phyloP scores from a whole-genome alignment of 2,797 vertebrate genomes.

The Myoxocephalus aenaeus region DNA sequence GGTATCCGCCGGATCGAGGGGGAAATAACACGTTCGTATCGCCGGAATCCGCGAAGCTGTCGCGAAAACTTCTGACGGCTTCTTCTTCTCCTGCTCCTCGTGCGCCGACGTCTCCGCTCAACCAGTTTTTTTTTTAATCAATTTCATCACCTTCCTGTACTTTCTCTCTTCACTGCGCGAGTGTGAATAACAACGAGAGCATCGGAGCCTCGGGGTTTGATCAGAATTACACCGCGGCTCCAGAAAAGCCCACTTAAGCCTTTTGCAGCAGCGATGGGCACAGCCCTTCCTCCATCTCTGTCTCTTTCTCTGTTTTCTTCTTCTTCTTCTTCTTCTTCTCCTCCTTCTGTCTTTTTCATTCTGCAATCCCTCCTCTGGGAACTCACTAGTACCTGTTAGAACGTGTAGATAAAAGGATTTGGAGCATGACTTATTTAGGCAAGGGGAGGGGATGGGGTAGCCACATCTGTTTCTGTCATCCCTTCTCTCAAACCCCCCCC shows the following conservation, averaged over 20 bases:
- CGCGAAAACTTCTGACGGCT: slow-evolving; percentile 20
- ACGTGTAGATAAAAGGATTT: slow-evolving; percentile 78
- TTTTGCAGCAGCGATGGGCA: slow-evolving; percentile 51
- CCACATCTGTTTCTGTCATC: slow-evolving; percentile 74
- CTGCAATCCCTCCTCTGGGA: slow-evolving; percentile 50
- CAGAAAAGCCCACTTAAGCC: slow-evolving; percentile 58
- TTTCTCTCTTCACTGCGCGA: slow-evolving; percentile 16
- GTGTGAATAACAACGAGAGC: slow-evolving; percentile 40
- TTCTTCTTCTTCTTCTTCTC: not conserved
- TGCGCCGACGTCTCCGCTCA: slow-evolving; percentile 39
- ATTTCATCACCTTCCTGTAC: slow-evolving; percentile 52
- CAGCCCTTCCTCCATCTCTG: slow-evolving; percentile 13
- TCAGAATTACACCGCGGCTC: slow-evolving; percentile 57
- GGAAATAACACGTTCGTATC: slow-evolving; percentile 44
- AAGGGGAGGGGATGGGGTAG: slow-evolving; percentile 33
- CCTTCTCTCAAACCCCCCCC: slow-evolving; percentile 19
- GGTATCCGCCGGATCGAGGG: slow-evolving; percentile 30
- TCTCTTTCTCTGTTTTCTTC: slow-evolving; percentile 32
- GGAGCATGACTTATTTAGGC: slow-evolving; percentile 79
- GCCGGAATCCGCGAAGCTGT: slow-evolving; percentile 39
- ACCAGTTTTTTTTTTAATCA: slow-evolving; percentile 50
- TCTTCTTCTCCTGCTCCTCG: slow-evolving; percentile 10
- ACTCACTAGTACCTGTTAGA: slow-evolving; percentile 76
- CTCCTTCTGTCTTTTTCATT: slow-evolving; percentile 36
- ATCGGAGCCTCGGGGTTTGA: slow-evolving; percentile 43